Evolutionary conservation across 1,140 invertebrate genomes (phyloP).

Genomic region (Centruroides sculpturatus): DNA sequence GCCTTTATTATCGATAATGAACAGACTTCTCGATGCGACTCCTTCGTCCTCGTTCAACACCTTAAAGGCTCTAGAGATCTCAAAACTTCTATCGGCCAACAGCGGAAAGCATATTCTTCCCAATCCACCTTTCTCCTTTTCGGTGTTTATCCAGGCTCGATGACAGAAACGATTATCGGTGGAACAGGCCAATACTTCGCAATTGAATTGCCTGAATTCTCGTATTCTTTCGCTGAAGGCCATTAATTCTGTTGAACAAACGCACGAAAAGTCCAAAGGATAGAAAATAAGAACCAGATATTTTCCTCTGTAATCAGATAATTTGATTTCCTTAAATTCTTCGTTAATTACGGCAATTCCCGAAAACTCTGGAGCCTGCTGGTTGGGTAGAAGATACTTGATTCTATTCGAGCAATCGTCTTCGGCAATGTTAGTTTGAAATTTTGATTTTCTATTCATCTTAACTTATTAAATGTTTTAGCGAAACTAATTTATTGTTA

Average conservation of each 20-base stretch:
- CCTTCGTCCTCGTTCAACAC: slow-evolving; percentile 30
- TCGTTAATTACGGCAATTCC: slow-evolving; percentile 80
- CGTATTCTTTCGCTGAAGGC: slow-evolving; percentile 37
- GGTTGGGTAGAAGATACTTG: no score
- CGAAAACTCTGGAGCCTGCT: slow-evolving; percentile 76
- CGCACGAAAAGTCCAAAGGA: slow-evolving; percentile 75
- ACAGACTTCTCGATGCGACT: slow-evolving; percentile 48
- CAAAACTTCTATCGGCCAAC: slow-evolving; percentile 33
- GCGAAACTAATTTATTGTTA: no score
- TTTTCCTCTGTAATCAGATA: slow-evolving; percentile 83
- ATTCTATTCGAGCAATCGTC: no score
- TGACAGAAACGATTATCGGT: slow-evolving; percentile 36
- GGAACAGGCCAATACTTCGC: slow-evolving; percentile 30
- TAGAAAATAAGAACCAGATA: slow-evolving; percentile 96
- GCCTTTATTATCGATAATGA: slow-evolving; percentile 49
- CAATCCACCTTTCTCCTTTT: slow-evolving; percentile 31
- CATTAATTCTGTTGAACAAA: slow-evolving; percentile 41
- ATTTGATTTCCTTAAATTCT: slow-evolving; percentile 73
- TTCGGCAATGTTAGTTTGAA: slow-evolving; percentile 4
- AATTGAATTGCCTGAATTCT: slow-evolving; percentile 34
- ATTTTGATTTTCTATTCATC: background rate
- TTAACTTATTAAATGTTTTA: no score
- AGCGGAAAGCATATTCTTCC: slow-evolving; percentile 33
- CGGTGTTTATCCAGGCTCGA: slow-evolving; percentile 32
- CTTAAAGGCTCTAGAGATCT: slow-evolving; percentile 31